Evolutionary conservation across 2,797 vertebrate species (phyloP), one percentile per base, ranked within the genome.

Genomic region (Liparis tanakae): DNA sequence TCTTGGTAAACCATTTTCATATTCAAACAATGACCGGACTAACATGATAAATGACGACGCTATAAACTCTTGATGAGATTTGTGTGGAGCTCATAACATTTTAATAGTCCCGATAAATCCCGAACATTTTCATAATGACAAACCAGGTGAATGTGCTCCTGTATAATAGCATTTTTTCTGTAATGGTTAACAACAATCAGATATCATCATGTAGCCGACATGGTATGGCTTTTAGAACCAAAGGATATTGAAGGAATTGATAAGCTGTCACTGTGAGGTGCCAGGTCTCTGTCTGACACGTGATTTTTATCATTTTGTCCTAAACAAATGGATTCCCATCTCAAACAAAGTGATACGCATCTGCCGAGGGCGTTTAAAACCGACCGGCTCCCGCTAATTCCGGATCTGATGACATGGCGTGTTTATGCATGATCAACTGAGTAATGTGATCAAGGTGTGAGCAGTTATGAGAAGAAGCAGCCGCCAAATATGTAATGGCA

Each of bases 371-470:
- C 73, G 55, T 78, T 60, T 22, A 44, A 77, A 74, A 69, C 53
- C 71, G 67, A 62, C 72, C 67, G 74, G 71, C 75, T 72, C 70
- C 76, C 67, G 73, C 79, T 88, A 73, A 78, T 75, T 88, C 61
- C 62, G 79, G 67, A 74, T 64, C 53, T 51, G 56, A 79, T 77
- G 75, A 83, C 76, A 69, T 33, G 67, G 66, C 6, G 3, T 87
- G 77, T 81, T 77, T 84, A 82, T 81, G 60, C 64, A 80, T 76
- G 66, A 82, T 55, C 76, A 56, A 76, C 37, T 59, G 70, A 72
- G 50, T 79, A 70, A 78, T 78, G 36, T n/a, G 75, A 85, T 70
- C 5, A 3, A 67, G 67, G 48, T 56, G 39, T 74, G 70, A 66
- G 58, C 62, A 51, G 70, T 78, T 44, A 14, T 18, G 54, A 68